phyloP scores from a whole-genome alignment of 2,797 vertebrate species.

The Scolopax rusticola region DNA sequence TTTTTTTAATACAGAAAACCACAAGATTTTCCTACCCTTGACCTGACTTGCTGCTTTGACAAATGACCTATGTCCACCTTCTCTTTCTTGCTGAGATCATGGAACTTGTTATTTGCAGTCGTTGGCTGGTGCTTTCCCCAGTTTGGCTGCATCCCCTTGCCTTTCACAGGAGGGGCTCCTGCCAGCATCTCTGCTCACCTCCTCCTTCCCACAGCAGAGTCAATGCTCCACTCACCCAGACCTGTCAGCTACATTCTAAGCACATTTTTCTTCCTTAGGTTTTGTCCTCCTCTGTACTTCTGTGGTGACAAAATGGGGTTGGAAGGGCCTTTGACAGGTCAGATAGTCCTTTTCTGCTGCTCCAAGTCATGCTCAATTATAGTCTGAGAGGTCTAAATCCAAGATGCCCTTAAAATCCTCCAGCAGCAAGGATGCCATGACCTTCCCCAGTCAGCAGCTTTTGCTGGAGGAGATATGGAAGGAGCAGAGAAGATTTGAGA shows the following conservation, averaged over 20 bases:
- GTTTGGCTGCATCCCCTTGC: background rate
- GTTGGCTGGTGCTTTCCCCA: background rate
- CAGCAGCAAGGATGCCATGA: background rate
- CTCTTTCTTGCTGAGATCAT: background rate
- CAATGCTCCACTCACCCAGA: background rate
- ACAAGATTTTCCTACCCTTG: background rate
- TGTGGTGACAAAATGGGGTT: background rate
- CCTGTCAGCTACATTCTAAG: background rate
- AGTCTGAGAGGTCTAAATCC: background rate
- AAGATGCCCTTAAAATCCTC: background rate
- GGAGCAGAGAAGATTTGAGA: background rate
- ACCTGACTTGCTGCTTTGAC: constrained; percentile 32
- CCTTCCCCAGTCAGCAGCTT: background rate
- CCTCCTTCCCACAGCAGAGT: background rate
- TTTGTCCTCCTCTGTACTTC: constrained; percentile 6
- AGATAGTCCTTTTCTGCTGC: background rate
- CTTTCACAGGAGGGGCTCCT: background rate
- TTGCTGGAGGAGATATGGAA: background rate
- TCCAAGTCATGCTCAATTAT: background rate
- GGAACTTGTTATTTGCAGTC: background rate
- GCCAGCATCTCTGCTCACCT: background rate
- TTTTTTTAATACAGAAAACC: background rate
- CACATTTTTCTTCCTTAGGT: background rate
- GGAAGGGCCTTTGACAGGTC: constrained; percentile 25
- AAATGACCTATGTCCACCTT: constrained; percentile 7